Conservation (phyloP, 2,888 invertebrate species). For the Amphipyra tragopoginis region DNA sequence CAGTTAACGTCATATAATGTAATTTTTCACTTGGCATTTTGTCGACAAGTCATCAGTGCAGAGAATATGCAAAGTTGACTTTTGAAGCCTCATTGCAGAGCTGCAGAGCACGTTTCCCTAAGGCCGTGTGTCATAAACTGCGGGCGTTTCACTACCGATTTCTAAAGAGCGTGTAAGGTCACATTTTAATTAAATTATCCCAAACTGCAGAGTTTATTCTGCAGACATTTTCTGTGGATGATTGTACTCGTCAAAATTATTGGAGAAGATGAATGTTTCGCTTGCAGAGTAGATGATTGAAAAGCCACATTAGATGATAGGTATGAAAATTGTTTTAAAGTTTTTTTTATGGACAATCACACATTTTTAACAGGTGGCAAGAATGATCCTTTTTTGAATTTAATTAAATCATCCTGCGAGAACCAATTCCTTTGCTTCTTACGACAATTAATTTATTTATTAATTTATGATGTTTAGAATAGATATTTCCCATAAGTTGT, state of each 20-base stretch:
- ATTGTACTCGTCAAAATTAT: constrained; percentile 7
- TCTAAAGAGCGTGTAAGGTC: constrained; percentile 38
- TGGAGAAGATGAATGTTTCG: neutral
- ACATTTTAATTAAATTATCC: constrained; percentile 27
- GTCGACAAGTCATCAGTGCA: constrained; percentile 13
- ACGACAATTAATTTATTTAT: no score
- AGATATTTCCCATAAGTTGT: no score
- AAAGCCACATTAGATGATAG: no score
- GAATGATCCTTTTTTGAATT: no score
- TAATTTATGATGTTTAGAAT: no score
- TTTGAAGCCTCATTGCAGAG: constrained; percentile 38
- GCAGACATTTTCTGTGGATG: constrained; percentile 27
- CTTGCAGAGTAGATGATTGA: no score
- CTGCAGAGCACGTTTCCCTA: constrained; percentile 55
- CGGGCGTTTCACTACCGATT: constrained; percentile 63
- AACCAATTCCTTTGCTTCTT: no score
- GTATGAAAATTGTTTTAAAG: no score
- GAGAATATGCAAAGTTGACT: constrained; percentile 19
- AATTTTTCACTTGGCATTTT: constrained; percentile 19
- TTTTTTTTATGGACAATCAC: no score
- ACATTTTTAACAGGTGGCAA: no score
- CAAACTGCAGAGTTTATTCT: constrained; percentile 21
- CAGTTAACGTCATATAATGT: constrained; percentile 18
- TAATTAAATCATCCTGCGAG: no score
- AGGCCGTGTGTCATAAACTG: constrained; percentile 84